Conservation (phyloP, 1,140 invertebrate genomes). For the Caerostris darwini region DNA sequence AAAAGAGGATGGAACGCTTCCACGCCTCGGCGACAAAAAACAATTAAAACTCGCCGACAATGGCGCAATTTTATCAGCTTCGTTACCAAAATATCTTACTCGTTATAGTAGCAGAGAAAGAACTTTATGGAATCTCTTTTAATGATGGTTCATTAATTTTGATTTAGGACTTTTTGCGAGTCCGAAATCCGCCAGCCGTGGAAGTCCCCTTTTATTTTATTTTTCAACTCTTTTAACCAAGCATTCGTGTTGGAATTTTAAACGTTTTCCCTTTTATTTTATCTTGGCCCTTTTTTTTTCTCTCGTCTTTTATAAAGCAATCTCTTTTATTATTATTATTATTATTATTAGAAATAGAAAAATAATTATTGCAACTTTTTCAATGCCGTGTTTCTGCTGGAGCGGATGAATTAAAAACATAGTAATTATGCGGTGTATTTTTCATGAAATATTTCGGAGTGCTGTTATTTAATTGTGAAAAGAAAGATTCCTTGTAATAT, state of each 20-base stretch:
- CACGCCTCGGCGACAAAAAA: conserved; percentile 64
- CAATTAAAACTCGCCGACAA: conserved; percentile 58
- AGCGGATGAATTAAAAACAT: neutral
- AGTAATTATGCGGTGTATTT: neutral
- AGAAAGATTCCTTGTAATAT: too few relatives aligned
- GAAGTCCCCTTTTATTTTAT: neutral
- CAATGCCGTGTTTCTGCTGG: neutral
- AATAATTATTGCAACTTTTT: neutral
- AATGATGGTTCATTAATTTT: conserved; percentile 70
- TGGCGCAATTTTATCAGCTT: conserved; percentile 67
- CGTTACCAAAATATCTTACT: conserved; percentile 60
- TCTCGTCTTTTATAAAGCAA: neutral
- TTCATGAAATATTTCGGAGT: neutral
- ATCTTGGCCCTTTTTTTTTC: neutral
- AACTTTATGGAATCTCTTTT: conserved; percentile 53
- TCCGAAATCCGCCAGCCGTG: conserved; percentile 17
- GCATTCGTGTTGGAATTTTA: conserved; percentile 53
- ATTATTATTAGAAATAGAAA: neutral
- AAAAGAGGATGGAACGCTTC: neutral
- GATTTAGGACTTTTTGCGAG: conserved; percentile 60
- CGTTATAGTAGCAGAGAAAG: conserved; percentile 45
- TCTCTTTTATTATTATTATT: neutral
- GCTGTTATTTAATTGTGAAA: too few relatives aligned
- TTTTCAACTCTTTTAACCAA: conserved; percentile 48
- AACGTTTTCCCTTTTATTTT: conserved; percentile 26